Evolutionary conservation across 2,797 vertebrate species (phyloP).

Genomic region (Staurois parvus): DNA sequence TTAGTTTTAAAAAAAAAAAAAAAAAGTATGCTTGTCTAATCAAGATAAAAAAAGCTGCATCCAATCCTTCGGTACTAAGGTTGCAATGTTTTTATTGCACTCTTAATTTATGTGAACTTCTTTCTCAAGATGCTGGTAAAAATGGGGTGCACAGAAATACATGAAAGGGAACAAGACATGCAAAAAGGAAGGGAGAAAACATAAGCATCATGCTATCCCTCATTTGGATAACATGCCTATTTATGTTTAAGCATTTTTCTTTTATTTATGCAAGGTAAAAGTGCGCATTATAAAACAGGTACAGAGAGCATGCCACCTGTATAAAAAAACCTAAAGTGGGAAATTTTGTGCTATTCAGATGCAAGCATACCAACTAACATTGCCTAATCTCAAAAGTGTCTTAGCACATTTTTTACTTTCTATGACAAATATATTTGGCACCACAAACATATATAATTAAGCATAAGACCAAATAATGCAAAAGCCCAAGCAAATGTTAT

Average conservation of each 20-base stretch:
- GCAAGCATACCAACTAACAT: background rate
- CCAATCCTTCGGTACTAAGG: no score
- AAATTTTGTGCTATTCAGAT: background rate
- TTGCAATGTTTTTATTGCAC: no score
- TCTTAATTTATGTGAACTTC: no score
- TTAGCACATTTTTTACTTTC: background rate
- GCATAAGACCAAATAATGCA: background rate
- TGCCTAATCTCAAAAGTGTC: background rate
- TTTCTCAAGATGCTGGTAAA: no score
- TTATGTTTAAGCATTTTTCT: no score
- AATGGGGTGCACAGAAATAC: background rate
- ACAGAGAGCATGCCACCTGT: slow-evolving; percentile 36
- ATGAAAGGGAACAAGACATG: background rate
- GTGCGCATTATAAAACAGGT: background rate
- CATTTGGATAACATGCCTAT: slow-evolving; percentile 5
- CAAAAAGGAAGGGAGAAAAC: background rate
- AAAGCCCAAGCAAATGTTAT: background rate
- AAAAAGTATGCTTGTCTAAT: no score
- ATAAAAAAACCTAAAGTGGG: background rate
- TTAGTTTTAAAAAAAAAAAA: background rate
- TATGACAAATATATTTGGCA: background rate
- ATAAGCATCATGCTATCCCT: slow-evolving; percentile 7
- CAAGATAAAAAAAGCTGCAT: no score
- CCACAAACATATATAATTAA: background rate
- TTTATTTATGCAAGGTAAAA: background rate